A percentile compares a stretch with the other conserved stretches of the same genome.
Evolutionary conservation across 2,888 invertebrate genomes (phyloP).

Genomic region (Eilema depressum): DNA sequence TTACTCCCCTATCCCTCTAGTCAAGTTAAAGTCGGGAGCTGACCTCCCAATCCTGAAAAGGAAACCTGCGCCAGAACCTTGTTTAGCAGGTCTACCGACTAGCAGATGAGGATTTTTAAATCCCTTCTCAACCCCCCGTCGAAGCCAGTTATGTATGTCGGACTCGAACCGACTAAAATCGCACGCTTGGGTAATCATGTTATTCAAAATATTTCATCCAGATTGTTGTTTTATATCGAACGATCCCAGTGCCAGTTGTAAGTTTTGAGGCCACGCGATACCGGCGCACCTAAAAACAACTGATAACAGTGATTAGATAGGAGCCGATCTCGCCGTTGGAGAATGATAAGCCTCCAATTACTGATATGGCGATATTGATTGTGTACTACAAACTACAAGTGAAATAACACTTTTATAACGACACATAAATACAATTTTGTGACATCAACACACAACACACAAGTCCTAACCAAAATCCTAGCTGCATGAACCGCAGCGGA

Average conservation of each 20-base stretch:
- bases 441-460: too few relatives aligned
- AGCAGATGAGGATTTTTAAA: too few relatives aligned
- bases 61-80: too few relatives aligned
- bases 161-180: too few relatives aligned
- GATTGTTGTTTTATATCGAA: background rate
- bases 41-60: too few relatives aligned
- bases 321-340: conserved; percentile 25
- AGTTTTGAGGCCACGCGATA: conserved; percentile 29
- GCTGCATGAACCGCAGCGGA: too few relatives aligned
- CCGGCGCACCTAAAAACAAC: conserved; percentile 46
- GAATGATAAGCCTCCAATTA: conserved; percentile 39
- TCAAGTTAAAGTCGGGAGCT: too few relatives aligned
- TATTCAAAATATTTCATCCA: background rate
- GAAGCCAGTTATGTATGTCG: too few relatives aligned
- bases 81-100: too few relatives aligned
- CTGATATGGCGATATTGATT: conserved; percentile 40
- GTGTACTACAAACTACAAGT: conserved; percentile 14
- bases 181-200: background rate
- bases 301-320: conserved; percentile 48
- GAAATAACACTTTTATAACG: background rate
- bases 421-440: background rate
- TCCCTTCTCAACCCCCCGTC: too few relatives aligned
- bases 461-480: too few relatives aligned
- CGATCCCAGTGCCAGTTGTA: conserved; percentile 11
- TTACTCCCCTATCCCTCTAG: too few relatives aligned